Percentiles rank a stretch among this genome's conserved stretches.
Conservation (phyloP, 2,888 invertebrate genomes). For the Escarpia spicata region DNA sequence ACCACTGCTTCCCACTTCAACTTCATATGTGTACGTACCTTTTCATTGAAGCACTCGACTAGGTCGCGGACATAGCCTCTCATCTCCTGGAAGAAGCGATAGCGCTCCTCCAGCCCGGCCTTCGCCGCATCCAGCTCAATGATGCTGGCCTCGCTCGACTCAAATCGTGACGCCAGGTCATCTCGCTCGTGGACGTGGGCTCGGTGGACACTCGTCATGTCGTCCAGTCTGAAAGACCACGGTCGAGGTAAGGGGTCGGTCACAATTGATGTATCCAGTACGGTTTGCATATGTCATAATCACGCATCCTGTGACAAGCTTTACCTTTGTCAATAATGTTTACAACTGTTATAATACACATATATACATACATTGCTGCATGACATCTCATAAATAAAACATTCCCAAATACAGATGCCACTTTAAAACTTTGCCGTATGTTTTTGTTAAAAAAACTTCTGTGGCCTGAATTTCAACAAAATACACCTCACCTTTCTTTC, state of each 20-base stretch:
- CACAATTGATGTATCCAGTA: no score
- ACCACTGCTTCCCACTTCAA: background rate
- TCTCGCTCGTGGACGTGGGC: slow-evolving; percentile 70
- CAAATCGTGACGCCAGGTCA: slow-evolving; percentile 67
- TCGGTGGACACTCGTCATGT: slow-evolving; percentile 71
- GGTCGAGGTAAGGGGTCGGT: no score
- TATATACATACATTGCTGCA: no score
- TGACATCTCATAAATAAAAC: no score
- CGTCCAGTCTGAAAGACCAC: slow-evolving; percentile 68
- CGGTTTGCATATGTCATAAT: no score
- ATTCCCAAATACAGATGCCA: no score
- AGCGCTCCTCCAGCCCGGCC: slow-evolving; percentile 81
- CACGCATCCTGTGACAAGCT: no score
- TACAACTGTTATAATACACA: no score
- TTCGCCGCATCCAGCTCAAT: slow-evolving; percentile 70
- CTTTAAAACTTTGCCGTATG: no score
- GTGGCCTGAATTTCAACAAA: no score
- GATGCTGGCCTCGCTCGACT: slow-evolving; percentile 69
- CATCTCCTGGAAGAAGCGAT: slow-evolving; percentile 93
- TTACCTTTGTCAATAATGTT: no score
- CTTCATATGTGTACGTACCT: slow-evolving; percentile 72
- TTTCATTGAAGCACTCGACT: slow-evolving; percentile 96
- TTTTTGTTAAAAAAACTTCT: no score
- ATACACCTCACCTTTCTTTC: slow-evolving; percentile 61
- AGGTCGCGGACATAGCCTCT: slow-evolving; percentile 95